Base-by-base conservation (phyloP, 1,140 invertebrate genomes). In the Drosophila virilis region DNA sequence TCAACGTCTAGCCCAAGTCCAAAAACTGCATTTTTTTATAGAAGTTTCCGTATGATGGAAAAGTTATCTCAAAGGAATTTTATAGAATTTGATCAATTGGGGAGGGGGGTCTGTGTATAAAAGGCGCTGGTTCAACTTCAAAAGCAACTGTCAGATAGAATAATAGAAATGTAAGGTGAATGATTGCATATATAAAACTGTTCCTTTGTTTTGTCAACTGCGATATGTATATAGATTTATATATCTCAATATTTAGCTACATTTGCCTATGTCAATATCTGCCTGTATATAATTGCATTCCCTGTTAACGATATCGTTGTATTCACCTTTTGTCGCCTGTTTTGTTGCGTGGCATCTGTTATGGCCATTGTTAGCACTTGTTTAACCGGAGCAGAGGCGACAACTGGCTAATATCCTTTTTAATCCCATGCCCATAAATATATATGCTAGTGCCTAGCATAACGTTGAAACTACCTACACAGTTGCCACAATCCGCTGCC, bases 391-490 rank as follows among this genome's bases (percentile, higher is more conserved):
- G 38, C 55, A 15, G 40, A 9, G 35, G 62, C 62, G 65, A 58
- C 77, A 76, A 80, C 69, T 80, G 81, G 78, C 81, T 85, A 85
- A 86, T 75, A 78, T 67, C 78, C 83, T 37, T 86, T 78, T 78
- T 85, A 85, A 78, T 76, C 83, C 78, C 68, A 6, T 71, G 50
- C 59, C 77, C 78, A 85, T 78, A 86, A 76, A 86, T 81, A 85
- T 81, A 85, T 71, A 83, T 78, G 66, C 59, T 48, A 71, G 66
- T 80, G 64, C 64, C 73, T 46, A 32, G 50, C 51, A 33, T 62
- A 40, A 43, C 51, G 50, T 58, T 67, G 54, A 72, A 66, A 40
- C 74, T 57, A 45, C 38, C 60, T 54, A 15, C 45, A 32, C 48
- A 13, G n/a, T 28, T 33, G 38, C 35, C 55, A 1, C n/a, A n/a